Evolutionary conservation across 1,140 invertebrate genomes (phyloP), one percentile per base, ranked within the genome.

Genomic region (Drosophila subpulchrella): DNA sequence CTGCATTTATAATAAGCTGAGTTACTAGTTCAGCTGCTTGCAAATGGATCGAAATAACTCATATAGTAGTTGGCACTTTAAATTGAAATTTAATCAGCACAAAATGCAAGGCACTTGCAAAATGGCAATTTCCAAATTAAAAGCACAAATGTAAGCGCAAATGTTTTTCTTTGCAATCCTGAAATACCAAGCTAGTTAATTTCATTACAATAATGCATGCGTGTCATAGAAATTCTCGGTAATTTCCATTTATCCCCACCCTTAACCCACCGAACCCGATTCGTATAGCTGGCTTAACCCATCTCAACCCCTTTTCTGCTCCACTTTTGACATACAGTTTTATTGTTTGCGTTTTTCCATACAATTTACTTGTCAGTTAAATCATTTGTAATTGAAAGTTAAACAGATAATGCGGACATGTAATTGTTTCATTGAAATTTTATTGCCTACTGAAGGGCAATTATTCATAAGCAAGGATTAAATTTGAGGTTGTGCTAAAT

Each of bases 381-480:
- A 36, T 60, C 65, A 68, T 68, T 66, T 68, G 38, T 68, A 68
- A 68, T 68, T 66, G 61, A 68, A 68, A 66, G 60, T 68, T 68
- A 66, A 68, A 68, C 60, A 68, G 59, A 63, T 50, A 67, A 41
- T 42, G 20, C 61, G 50, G 61, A 46, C 65, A 20, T 36, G 59
- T 54, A 53, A 68, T 67, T 67, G 61, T 67, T 68, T 53, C 32
- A 66, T 50, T 66, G 47, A 67, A 47, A 66, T 66, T 68, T 54
- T 66, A 66, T 62, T 65, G 57, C 62, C 4, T 27, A 65, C 56
- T 30, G 30, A 61, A 47, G 57, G 34, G 57, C 42, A 38, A 62
- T 65, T 65, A 62, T 62, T 62, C 38, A 65, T 62, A 65, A 61
- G 34, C 39, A 61, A 42, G 60, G 60, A 60, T 63, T 60, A 60